Conservation (phyloP, 2,113 vertebrate species). For the Cheilinus undulatus region DNA sequence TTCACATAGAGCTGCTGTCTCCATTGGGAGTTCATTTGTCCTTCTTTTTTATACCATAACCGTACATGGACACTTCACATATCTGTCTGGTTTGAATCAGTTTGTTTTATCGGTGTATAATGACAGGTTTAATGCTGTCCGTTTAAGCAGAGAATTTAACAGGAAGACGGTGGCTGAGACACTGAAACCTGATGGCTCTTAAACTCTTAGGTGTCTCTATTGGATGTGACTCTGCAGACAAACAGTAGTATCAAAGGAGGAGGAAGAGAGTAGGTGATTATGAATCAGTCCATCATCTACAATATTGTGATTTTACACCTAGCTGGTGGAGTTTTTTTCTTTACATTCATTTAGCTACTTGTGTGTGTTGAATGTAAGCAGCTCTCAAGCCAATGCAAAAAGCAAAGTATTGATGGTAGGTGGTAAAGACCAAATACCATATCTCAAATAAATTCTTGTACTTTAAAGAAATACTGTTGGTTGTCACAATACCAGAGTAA, state of each 20-base stretch:
- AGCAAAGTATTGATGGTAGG: too few species aligned
- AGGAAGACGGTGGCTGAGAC: not conserved
- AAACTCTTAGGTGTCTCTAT: conserved; percentile 22
- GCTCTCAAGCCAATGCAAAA: not conserved
- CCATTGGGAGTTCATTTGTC: not conserved
- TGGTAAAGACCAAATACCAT: too few species aligned
- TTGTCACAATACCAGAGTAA: too few species aligned
- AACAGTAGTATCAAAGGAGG: not conserved
- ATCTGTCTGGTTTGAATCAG: conserved; percentile 1
- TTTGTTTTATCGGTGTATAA: not conserved
- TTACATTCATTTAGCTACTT: not conserved
- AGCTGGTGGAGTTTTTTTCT: not conserved
- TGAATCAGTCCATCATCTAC: conserved; percentile 7
- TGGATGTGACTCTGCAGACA: conserved; percentile 20
- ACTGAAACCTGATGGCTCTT: conserved; percentile 28
- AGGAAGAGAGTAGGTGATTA: conserved; percentile 13
- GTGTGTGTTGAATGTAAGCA: conserved; percentile 21
- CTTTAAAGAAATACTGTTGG: too few species aligned
- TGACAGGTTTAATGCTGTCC: not conserved
- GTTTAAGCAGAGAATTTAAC: not conserved
- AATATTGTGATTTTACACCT: not conserved
- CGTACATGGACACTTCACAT: not conserved
- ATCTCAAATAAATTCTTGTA: too few species aligned
- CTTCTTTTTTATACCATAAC: not conserved
- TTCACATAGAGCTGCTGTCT: conserved; percentile 7